Conservation (phyloP, 2,888 invertebrate genomes). For the Tipula vernalis region DNA sequence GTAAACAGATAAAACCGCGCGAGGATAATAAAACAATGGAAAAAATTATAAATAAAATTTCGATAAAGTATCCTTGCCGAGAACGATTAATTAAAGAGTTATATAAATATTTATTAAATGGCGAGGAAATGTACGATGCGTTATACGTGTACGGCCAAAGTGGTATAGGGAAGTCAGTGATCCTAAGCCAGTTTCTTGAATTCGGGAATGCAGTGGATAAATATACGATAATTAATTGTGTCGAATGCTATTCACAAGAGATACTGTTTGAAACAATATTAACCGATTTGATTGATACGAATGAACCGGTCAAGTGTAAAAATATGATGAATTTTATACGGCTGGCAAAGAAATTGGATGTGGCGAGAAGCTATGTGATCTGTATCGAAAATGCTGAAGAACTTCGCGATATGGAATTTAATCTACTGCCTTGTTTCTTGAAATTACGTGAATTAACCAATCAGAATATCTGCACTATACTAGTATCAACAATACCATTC, state of each 20-base stretch:
- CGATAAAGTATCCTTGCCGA: conserved; percentile 28
- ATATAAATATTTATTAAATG: conserved; percentile 27
- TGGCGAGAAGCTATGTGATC: conserved; percentile 43
- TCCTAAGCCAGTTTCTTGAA: conserved; percentile 47
- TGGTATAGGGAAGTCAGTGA: conserved; percentile 70
- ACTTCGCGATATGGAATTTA: conserved; percentile 58
- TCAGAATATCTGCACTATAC: conserved; percentile 59
- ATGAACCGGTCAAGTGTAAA: conserved; percentile 46
- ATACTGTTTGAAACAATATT: conserved; percentile 66
- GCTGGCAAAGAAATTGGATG: conserved; percentile 30
- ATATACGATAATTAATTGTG: conserved; percentile 58
- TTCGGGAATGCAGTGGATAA: conserved; percentile 39
- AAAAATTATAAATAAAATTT: conserved; percentile 15
- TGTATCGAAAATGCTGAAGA: conserved; percentile 74
- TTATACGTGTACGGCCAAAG: conserved; percentile 73
- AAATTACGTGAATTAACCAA: conserved; percentile 60
- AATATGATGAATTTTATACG: conserved; percentile 53
- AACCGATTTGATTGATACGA: conserved; percentile 36
- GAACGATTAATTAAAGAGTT: conserved; percentile 23
- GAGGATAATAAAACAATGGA: conserved; percentile 10
- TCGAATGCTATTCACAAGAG: conserved; percentile 67
- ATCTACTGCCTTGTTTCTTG: conserved; percentile 58
- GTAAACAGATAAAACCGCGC: background rate
- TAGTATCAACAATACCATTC: conserved; percentile 65
- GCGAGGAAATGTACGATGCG: conserved; percentile 52